Base-by-base conservation (phyloP, 1,140 invertebrate species). In the Camponotus floridanus region DNA sequence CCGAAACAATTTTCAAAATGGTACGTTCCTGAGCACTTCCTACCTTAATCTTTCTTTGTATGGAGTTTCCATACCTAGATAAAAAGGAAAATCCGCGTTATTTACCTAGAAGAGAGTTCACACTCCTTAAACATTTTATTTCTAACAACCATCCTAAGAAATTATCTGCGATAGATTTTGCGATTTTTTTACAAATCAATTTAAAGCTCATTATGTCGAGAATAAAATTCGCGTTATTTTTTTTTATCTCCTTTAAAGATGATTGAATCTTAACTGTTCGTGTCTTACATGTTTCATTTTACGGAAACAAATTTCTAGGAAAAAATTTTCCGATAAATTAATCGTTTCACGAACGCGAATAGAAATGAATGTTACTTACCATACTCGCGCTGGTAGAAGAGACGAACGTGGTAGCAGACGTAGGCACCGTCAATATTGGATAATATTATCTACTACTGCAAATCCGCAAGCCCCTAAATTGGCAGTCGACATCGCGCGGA, bases 381-480 rank as follows among this genome's bases (percentile, higher is more conserved):
- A 94, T 90, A 94, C 93, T 92, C 92, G 93, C 91, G 94, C 92
- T 92, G 93, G 92, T 90, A 94, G 90, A 93, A 94, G 93, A 91
- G 92, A 92, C 90, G 93, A 91, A 91, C 93, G 94, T 94, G 94
- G 94, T 76, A 94, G 94, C 93, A 94, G 94, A 90, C 92, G 90
- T 84, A 94, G 92, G 92, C 92, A 95, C 91, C 92, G 96, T 96
- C 95, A 96, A 96, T 96, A 96, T 95, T 96, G 95, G 93, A 96
- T 96, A 88, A 97, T 96, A 94, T 97, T 97, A 91, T 97, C 96
- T 90, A 98, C 96, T 92, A 97, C 97, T 89, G 98, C 98, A 96
- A 99, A 99, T 93, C 98, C 98, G 96, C 98, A 99, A 76, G 98
- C 97, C 89, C 98, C 98, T 79, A 99, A 96, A 76, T 98, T 98